Evolutionary conservation across 2,113 vertebrate genomes (phyloP).

Genomic region (Solenodon paradoxus): DNA sequence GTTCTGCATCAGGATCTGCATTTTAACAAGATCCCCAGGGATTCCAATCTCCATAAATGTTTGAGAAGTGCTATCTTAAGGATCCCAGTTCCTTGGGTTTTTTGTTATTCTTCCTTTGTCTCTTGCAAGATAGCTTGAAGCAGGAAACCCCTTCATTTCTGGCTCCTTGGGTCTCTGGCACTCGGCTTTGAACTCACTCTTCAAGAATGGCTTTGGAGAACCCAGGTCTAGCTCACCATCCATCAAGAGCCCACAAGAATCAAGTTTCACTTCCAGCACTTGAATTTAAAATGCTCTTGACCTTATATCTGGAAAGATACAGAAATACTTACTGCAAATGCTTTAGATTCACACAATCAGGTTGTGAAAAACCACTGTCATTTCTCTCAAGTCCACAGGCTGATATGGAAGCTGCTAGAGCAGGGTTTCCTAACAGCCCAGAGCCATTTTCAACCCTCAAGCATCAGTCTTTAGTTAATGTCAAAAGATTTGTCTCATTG

Average conservation of each 20-base stretch:
- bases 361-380: rapidly evolving
- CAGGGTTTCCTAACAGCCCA: background rate
- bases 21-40: no score
- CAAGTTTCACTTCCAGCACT: background rate
- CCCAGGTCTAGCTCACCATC: background rate
- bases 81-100: background rate
- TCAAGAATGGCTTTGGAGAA: background rate
- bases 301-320: rapidly evolving
- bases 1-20: no score
- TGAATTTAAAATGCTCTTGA: background rate
- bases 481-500: background rate
- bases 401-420: rapidly evolving
- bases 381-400: rapidly evolving
- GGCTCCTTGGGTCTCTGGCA: background rate
- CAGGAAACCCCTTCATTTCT: background rate
- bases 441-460: rapidly evolving
- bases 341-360: rapidly evolving
- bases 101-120: background rate
- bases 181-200: background rate
- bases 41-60: background rate
- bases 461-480: background rate
- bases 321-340: background rate
- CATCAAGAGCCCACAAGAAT: background rate
- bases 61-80: background rate
- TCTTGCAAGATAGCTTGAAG: background rate